A percentile compares a stretch with the other conserved stretches of the same genome.
Evolutionary conservation across 2,113 vertebrate genomes (phyloP).

Genomic region (Perca fluviatilis): DNA sequence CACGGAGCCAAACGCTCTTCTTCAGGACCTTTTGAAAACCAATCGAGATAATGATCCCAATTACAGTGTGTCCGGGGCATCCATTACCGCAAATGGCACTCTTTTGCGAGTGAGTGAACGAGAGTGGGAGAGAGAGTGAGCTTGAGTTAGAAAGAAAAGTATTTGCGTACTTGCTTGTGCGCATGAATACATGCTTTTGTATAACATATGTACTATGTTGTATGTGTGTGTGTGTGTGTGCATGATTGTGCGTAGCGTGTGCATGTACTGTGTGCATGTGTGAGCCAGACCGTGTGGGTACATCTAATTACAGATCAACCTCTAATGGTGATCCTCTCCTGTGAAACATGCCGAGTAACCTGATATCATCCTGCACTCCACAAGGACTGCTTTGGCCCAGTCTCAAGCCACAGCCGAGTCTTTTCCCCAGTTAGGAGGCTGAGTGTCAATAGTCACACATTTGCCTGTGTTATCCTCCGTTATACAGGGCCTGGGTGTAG

Average conservation of each 20-base stretch:
- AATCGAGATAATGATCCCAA: conserved; percentile 43
- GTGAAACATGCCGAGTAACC: conserved; percentile 68
- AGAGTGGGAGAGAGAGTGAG: not conserved
- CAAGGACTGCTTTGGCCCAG: conserved; percentile 20
- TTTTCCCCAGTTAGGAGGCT: not conserved
- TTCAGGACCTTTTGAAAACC: conserved; percentile 28
- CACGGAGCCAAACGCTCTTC: conserved; percentile 22
- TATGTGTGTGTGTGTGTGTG: not conserved
- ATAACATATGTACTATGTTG: not conserved
- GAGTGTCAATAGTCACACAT: conserved; percentile 22
- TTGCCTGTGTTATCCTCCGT: not conserved
- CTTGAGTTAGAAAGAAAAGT: not conserved
- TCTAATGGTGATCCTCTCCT: conserved; percentile 42
- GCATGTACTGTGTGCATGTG: not conserved
- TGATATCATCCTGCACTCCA: conserved; percentile 47
- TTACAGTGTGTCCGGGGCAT: conserved; percentile 33
- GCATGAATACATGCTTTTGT: not conserved
- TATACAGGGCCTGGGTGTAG: not conserved
- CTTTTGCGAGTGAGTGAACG: not conserved
- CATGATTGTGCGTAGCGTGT: not conserved
- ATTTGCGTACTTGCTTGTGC: not conserved
- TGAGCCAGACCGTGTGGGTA: conserved; percentile 26
- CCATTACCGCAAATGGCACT: conserved; percentile 9
- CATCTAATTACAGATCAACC: conserved; percentile 81
- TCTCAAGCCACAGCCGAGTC: conserved; percentile 11